Percentiles rank a stretch among this genome's conserved stretches.
phyloP scores from a whole-genome alignment of 2,797 vertebrate species.

The Eulemur albifrons region DNA sequence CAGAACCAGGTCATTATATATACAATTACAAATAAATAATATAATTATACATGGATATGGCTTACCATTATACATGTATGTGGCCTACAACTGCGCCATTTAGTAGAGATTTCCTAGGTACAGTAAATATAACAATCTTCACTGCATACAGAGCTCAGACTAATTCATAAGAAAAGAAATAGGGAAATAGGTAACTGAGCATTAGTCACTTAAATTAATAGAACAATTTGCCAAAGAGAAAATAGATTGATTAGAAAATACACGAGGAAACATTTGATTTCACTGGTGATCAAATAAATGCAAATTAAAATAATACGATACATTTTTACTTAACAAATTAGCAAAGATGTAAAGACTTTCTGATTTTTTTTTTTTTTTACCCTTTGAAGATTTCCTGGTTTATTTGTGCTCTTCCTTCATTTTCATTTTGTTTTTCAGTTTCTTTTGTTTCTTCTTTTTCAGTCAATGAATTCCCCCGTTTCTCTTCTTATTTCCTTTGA shows the following conservation, averaged over 20 bases:
- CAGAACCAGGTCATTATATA: not conserved
- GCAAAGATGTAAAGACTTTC: not conserved
- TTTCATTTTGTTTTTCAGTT: conserved; percentile 27
- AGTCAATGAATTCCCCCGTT: not conserved
- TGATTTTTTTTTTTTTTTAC: not conserved
- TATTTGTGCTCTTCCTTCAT: not conserved
- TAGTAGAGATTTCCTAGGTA: not conserved
- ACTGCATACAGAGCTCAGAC: not conserved
- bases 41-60: not conserved
- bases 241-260: conserved; percentile 21
- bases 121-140: not conserved
- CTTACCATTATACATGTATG: not conserved
- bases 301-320: conserved; percentile 16
- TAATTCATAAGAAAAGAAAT: conserved; percentile 25
- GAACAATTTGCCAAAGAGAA: conserved; percentile 21
- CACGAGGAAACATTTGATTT: not conserved
- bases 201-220: not conserved
- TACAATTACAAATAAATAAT: not conserved
- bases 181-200: not conserved
- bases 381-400: not conserved
- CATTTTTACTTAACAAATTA: conserved; percentile 35
- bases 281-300: not conserved
- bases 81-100: not conserved
- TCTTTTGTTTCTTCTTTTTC: not conserved
- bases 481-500: not conserved